A percentile compares a stretch with the other conserved stretches of the same genome.
These are phyloP conservation scores for Drosophila seguyi DNA, from an alignment of 1,140 invertebrate species.

Conservation along the genomic window DNA sequence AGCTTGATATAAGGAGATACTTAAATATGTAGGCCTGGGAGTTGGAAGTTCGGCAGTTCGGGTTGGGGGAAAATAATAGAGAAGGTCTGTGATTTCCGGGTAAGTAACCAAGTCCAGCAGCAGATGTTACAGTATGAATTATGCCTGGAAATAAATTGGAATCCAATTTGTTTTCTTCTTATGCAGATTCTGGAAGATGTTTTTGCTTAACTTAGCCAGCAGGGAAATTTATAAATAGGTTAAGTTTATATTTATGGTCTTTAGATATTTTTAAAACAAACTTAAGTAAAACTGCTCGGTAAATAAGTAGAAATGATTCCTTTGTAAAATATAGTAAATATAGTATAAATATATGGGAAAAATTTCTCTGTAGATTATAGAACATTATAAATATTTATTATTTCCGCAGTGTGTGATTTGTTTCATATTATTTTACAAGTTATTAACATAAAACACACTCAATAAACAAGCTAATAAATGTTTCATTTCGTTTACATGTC, in stretches of 20 bases:
- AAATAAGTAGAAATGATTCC: too few relatives aligned
- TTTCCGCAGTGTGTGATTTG: background rate
- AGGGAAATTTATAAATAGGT: background rate
- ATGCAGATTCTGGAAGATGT: background rate
- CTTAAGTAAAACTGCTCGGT: too few relatives aligned
- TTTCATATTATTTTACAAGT: background rate
- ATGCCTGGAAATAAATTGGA: slow-evolving; percentile 10
- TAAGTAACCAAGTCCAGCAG: slow-evolving; percentile 12
- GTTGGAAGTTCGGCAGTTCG: background rate
- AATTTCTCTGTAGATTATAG: too few relatives aligned
- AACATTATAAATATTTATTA: background rate
- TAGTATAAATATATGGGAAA: too few relatives aligned
- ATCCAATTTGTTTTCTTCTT: slow-evolving; percentile 11
- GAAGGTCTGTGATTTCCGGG: slow-evolving; percentile 3
- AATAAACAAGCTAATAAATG: background rate
- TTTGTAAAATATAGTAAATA: background rate
- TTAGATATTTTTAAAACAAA: background rate
- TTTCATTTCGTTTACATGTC: background rate
- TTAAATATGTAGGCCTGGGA: slow-evolving; percentile 55
- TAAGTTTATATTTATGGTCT: background rate
- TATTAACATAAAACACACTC: background rate
- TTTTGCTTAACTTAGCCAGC: background rate
- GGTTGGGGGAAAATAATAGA: slow-evolving; percentile 22
- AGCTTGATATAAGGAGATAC: slow-evolving; percentile 57
- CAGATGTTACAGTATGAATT: slow-evolving; percentile 29